phyloP scores from a whole-genome alignment of 2,888 invertebrate species.

The Piscicola geometra region DNA sequence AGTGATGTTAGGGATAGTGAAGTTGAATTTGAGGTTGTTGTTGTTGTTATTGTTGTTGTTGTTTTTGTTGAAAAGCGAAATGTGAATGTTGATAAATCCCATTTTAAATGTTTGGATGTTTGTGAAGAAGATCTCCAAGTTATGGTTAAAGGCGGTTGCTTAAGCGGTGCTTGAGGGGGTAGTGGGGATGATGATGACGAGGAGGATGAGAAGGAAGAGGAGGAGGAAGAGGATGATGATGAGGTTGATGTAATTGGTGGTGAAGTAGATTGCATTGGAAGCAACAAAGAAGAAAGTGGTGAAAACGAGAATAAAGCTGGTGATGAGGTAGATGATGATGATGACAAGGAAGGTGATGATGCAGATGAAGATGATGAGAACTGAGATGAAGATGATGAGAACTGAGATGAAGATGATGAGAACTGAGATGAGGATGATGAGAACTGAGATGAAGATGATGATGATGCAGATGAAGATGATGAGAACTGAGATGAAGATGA shows the following conservation, averaged over 20 bases:
- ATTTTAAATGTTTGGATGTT: too few relatives aligned
- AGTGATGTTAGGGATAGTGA: too few relatives aligned
- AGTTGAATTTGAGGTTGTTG: too few relatives aligned
- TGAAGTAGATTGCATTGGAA: not conserved
- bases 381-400: too few relatives aligned
- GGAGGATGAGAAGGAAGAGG: not conserved
- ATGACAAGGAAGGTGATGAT: not conserved
- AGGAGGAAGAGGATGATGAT: constrained; percentile 11
- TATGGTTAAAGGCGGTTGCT: too few relatives aligned
- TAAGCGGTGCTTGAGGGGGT: too few relatives aligned
- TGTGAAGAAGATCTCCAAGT: too few relatives aligned
- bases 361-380: too few relatives aligned
- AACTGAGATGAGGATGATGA: not conserved
- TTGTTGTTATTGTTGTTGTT: too few relatives aligned
- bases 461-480: too few relatives aligned
- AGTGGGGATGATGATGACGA: constrained; percentile 19
- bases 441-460: not conserved
- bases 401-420: too few relatives aligned
- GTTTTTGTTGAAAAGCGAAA: not conserved
- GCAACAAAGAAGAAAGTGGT: constrained; percentile 1
- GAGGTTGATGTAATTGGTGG: not conserved
- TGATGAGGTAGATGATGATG: constrained; percentile 8
- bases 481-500: too few relatives aligned
- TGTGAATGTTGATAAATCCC: not conserved
- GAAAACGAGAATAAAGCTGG: constrained; percentile 10